Conservation (phyloP, 1,140 invertebrate genomes). For the Bombus pascuorum region DNA sequence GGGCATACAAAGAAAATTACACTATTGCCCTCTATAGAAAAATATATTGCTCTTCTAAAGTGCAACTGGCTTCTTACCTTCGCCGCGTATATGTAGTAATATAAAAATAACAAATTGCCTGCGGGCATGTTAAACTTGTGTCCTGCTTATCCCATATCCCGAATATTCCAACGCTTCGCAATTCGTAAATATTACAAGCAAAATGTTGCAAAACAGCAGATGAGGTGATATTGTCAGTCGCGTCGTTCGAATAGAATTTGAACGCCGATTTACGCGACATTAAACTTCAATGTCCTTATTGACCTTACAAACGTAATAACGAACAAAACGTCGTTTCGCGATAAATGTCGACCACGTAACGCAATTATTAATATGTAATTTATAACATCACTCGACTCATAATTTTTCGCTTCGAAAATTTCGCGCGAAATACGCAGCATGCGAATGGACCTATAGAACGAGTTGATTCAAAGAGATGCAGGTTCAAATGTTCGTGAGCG, state of each 20-base stretch:
- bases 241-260: neutral
- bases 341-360: too few species aligned
- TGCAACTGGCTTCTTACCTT: neutral
- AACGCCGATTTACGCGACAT: neutral
- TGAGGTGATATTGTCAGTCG: neutral
- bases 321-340: neutral
- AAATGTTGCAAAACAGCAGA: neutral
- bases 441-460: constrained; percentile 38
- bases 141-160: neutral
- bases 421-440: constrained; percentile 37
- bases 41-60: neutral
- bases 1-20: constrained; percentile 30
- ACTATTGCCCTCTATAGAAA: constrained; percentile 6
- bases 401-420: constrained; percentile 34
- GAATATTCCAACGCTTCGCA: neutral
- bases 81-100: neutral
- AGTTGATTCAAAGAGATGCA: constrained; percentile 14
- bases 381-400: too few species aligned
- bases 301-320: too few species aligned
- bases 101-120: constrained; percentile 28
- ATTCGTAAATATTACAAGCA: neutral
- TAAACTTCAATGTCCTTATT: neutral
- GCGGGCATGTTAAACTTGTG: neutral
- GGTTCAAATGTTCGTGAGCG: constrained; percentile 1
- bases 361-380: neutral